These are phyloP conservation scores for Aleiodes testaceus DNA, from an alignment of 2,888 invertebrate species.

Conservation along the genomic window DNA sequence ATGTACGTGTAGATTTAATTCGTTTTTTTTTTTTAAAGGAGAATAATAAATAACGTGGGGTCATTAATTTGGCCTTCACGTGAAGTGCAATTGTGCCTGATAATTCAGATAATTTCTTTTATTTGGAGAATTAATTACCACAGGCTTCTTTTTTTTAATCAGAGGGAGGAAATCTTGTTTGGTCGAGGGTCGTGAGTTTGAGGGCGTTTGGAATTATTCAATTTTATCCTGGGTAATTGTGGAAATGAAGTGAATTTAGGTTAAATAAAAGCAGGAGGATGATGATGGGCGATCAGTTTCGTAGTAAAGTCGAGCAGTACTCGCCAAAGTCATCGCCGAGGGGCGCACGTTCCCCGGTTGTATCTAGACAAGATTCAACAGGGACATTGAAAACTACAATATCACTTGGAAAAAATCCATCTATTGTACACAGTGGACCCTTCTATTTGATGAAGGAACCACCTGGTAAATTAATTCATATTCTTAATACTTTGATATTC, in stretches of 20 bases:
- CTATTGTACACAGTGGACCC: slow-evolving; percentile 97
- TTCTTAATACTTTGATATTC: too few species aligned
- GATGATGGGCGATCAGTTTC: slow-evolving; percentile 95
- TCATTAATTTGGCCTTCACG: slow-evolving; percentile 13
- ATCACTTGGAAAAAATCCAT: slow-evolving; percentile 96
- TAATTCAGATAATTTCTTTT: neutral
- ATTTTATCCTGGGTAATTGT: slow-evolving; percentile 2
- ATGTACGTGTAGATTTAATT: neutral
- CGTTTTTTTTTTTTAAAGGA: neutral
- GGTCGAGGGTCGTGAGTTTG: neutral
- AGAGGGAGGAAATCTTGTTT: neutral
- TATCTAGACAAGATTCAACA: slow-evolving; percentile 96
- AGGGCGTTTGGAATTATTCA: neutral
- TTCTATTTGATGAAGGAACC: slow-evolving; percentile 99
- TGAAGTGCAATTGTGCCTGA: slow-evolving; percentile 16
- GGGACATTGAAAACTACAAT: slow-evolving; percentile 98
- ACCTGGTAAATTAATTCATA: slow-evolving; percentile 79
- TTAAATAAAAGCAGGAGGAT: slow-evolving; percentile 76
- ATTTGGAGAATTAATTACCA: neutral
- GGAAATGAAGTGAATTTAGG: slow-evolving; percentile 43
- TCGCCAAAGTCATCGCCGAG: slow-evolving; percentile 96
- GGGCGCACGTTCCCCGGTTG: slow-evolving; percentile 95
- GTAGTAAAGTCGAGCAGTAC: slow-evolving; percentile 90
- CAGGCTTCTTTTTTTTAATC: neutral
- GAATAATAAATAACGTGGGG: slow-evolving; percentile 13